These are phyloP conservation scores for Uria lomvia DNA, from an alignment of 2,113 vertebrate species.

Conservation along the genomic window DNA sequence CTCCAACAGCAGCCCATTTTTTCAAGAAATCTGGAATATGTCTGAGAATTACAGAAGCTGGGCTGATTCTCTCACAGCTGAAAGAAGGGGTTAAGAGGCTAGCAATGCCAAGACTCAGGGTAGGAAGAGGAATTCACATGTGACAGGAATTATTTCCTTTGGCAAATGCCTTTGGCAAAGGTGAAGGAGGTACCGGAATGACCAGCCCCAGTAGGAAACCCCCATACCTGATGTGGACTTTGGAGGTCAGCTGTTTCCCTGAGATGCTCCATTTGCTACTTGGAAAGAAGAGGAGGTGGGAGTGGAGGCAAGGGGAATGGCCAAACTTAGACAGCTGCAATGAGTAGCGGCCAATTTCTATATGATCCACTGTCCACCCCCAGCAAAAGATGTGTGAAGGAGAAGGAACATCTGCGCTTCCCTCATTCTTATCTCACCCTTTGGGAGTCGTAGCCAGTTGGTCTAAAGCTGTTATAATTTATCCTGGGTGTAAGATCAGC, in stretches of 20 bases:
- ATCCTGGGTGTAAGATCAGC: background rate
- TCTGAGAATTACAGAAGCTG: conserved; percentile 29
- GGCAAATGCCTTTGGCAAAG: conserved; percentile 25
- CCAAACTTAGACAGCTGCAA: conserved; percentile 31
- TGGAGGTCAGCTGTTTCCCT: conserved; percentile 22
- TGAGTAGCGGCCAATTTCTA: conserved; percentile 29
- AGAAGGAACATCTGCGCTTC: conserved; percentile 48
- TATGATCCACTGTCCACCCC: conserved; percentile 20
- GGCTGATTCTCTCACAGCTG: background rate
- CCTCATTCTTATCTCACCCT: background rate
- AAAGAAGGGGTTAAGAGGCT: conserved; percentile 11
- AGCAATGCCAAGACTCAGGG: background rate
- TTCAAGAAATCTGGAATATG: background rate
- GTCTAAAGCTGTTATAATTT: background rate
- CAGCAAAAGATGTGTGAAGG: conserved; percentile 12
- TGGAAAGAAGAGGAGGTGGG: background rate
- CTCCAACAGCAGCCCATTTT: background rate
- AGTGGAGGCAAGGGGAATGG: background rate
- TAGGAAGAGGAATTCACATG: conserved; percentile 7
- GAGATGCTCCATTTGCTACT: conserved; percentile 32
- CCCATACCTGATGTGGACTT: background rate
- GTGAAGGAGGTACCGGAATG: background rate
- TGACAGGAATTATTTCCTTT: conserved; percentile 27
- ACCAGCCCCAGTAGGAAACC: background rate
- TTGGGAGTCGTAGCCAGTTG: background rate